Conservation (phyloP, 2,797 vertebrate genomes). For the Trachurus trachurus region DNA sequence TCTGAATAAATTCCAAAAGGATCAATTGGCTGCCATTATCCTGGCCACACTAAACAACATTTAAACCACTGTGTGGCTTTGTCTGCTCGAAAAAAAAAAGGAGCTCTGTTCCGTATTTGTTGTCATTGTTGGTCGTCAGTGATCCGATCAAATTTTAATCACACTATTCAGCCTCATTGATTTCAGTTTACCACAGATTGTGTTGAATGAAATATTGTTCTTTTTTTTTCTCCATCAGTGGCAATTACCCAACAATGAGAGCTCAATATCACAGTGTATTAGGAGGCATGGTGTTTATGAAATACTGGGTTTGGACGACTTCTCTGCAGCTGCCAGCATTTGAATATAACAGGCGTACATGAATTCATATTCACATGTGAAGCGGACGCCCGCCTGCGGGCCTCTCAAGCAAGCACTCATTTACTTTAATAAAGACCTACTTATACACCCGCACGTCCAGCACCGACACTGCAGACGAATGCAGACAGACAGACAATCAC, state of each 20-base stretch:
- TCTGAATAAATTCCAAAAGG: constrained; percentile 55
- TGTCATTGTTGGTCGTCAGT: constrained; percentile 77
- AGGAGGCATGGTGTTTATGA: constrained; percentile 51
- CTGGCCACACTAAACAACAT: constrained; percentile 57
- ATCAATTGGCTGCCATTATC: constrained; percentile 74
- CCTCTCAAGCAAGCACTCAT: constrained; percentile 27
- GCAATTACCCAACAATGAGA: constrained; percentile 76
- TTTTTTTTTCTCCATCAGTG: constrained; percentile 67
- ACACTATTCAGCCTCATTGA: constrained; percentile 80
- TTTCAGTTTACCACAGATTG: constrained; percentile 82
- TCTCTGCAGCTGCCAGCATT: constrained; percentile 49
- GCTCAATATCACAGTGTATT: constrained; percentile 62
- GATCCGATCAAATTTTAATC: constrained; percentile 81
- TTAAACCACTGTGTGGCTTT: constrained; percentile 71
- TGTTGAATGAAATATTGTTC: constrained; percentile 71
- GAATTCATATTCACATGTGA: constrained; percentile 28
- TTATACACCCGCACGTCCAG: constrained; percentile 38
- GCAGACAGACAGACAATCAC: constrained; percentile 35
- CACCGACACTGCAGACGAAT: constrained; percentile 20
- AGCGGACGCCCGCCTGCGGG: constrained; percentile 19
- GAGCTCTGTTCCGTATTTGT: constrained; percentile 66
- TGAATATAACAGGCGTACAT: constrained; percentile 27
- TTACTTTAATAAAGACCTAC: constrained; percentile 38
- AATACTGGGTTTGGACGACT: constrained; percentile 41
- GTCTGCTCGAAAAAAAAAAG: constrained; percentile 65